phyloP scores from a whole-genome alignment of 1,140 invertebrate species.

The Polypedilum vanderplanki region DNA sequence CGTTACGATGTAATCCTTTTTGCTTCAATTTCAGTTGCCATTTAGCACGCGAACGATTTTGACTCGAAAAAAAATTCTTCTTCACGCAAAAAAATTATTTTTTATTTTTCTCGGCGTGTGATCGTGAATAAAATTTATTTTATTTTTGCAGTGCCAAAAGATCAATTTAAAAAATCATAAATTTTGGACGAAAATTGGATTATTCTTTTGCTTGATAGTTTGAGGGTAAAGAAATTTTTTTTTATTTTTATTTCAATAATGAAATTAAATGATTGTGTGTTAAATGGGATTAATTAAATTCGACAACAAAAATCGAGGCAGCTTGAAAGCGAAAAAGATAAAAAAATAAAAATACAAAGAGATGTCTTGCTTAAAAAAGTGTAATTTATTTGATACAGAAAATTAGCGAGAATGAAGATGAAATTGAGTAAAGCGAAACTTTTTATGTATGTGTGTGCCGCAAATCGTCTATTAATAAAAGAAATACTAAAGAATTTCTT shows the following conservation, averaged over 20 bases:
- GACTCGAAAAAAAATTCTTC: not conserved
- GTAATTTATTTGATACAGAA: conserved; percentile 19
- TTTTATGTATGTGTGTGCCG: not conserved
- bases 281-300: conserved; percentile 14
- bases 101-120: not conserved
- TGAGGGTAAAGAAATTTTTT: too few species aligned
- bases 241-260: not conserved
- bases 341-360: not conserved
- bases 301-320: not conserved
- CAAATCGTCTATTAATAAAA: conserved; percentile 19
- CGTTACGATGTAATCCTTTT: conserved; percentile 17
- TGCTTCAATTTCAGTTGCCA: not conserved
- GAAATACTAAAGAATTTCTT: not conserved
- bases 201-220: too few species aligned
- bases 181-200: too few species aligned
- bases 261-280: not conserved
- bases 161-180: too few species aligned
- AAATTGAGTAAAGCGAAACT: not conserved
- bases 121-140: not conserved
- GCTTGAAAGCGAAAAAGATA: not conserved
- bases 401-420: conserved; percentile 1
- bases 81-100: not conserved
- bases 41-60: not conserved
- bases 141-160: not conserved
- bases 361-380: not conserved